Evolutionary conservation across 1,140 invertebrate genomes (phyloP).

Genomic region (Microplitis demolitor): DNA sequence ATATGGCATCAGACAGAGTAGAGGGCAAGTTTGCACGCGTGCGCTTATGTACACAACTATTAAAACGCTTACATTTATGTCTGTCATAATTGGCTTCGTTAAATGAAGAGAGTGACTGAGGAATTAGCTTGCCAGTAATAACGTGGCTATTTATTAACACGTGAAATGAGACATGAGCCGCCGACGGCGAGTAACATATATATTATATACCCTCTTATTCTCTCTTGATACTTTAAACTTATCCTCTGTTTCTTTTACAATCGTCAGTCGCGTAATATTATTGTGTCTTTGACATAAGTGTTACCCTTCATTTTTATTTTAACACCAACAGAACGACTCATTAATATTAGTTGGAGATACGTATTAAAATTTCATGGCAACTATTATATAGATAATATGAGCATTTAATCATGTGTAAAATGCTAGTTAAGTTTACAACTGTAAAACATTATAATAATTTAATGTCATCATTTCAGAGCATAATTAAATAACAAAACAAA

Average conservation of each 20-base stretch:
- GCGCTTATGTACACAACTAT: conserved; percentile 53
- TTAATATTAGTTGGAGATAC: too few species aligned
- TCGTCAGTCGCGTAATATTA: neutral
- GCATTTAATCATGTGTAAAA: too few species aligned
- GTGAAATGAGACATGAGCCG: conserved; percentile 49
- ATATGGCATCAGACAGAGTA: neutral
- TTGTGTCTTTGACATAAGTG: neutral
- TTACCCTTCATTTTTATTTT: neutral
- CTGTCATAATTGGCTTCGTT: conserved; percentile 59
- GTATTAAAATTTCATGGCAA: too few species aligned
- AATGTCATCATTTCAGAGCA: too few species aligned
- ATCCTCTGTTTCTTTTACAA: neutral
- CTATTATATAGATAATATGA: too few species aligned
- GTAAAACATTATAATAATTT: too few species aligned
- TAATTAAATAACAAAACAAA: neutral
- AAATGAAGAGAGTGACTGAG: conserved; percentile 57
- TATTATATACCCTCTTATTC: neutral
- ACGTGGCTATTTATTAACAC: conserved; percentile 59
- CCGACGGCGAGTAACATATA: neutral
- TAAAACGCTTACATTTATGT: conserved; percentile 56
- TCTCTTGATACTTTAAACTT: neutral
- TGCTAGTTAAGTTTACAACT: too few species aligned
- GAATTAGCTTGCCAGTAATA: conserved; percentile 58
- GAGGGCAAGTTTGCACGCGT: conserved; percentile 32
- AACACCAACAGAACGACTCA: too few species aligned